phyloP scores from a whole-genome alignment of 1,140 invertebrate genomes.

The Apis florea region DNA sequence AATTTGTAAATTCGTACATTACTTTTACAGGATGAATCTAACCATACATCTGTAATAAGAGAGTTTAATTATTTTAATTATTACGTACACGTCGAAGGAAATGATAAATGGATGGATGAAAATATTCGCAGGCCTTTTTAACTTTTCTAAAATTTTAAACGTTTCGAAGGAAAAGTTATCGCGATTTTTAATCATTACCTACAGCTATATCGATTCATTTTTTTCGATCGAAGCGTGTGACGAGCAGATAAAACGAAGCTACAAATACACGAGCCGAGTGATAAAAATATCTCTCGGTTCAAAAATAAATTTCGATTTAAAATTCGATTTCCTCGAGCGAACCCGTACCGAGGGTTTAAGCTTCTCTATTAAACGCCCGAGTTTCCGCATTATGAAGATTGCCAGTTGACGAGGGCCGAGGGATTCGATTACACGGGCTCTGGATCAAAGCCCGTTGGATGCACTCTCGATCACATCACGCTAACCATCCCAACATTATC shows the following conservation, averaged over 20 bases:
- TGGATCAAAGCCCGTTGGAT: slow-evolving; percentile 39
- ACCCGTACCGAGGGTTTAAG: neutral
- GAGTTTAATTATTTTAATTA: too few species aligned
- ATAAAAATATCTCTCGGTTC: neutral
- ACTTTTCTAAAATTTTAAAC: too few species aligned
- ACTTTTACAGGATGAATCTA: too few species aligned
- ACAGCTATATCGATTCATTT: too few species aligned
- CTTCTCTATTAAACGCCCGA: slow-evolving; percentile 27
- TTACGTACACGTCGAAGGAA: too few species aligned
- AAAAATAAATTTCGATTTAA: neutral
- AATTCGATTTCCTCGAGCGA: neutral
- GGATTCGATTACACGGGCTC: slow-evolving; percentile 24
- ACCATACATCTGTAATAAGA: too few species aligned
- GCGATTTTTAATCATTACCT: too few species aligned
- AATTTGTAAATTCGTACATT: too few species aligned
- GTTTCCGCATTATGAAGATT: slow-evolving; percentile 38
- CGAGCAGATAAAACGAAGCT: neutral
- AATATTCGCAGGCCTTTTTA: too few species aligned
- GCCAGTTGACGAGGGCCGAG: slow-evolving; percentile 6
- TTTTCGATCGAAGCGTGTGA: neutral
- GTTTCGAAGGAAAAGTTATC: too few species aligned
- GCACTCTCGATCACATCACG: slow-evolving; percentile 49
- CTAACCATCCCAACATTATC: slow-evolving; percentile 18
- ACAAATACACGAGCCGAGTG: neutral
- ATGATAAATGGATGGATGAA: too few species aligned